These are phyloP conservation scores for Meleagris gallopavo DNA, from an alignment of 2,113 vertebrate species.

Conservation along the genomic window DNA sequence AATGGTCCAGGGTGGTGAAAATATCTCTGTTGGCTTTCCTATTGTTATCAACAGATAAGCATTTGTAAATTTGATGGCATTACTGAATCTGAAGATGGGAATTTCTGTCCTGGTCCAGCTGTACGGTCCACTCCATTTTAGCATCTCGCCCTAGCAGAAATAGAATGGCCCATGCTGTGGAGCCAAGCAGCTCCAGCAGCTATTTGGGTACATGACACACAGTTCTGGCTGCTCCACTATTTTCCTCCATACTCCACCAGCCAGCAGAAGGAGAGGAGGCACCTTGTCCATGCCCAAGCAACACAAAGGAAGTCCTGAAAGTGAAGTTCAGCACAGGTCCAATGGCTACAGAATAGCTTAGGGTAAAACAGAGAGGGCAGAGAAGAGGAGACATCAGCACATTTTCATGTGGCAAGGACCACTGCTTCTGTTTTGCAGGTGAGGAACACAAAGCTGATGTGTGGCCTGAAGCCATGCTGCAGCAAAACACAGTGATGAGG, in stretches of 20 bases:
- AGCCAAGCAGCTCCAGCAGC: background rate
- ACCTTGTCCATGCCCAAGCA: background rate
- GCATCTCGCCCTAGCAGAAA: background rate
- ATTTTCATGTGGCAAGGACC: background rate
- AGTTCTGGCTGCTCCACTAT: background rate
- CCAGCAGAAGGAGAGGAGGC: background rate
- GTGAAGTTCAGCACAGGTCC: background rate
- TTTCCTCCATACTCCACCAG: rapidly evolving
- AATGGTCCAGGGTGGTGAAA: background rate
- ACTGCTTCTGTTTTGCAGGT: background rate
- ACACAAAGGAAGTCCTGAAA: background rate
- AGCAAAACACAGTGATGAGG: background rate
- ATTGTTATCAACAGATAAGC: background rate
- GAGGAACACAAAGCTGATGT: background rate
- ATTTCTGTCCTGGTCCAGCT: background rate
- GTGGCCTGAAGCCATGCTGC: background rate
- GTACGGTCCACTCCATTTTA: background rate
- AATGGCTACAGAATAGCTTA: background rate
- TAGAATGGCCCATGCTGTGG: constrained; percentile 9
- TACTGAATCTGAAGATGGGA: background rate
- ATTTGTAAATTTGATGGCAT: rapidly evolving
- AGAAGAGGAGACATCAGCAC: background rate
- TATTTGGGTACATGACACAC: background rate
- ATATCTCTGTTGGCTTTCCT: background rate
- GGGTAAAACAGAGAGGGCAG: background rate